These are phyloP conservation scores for Xestoiulus laeticollis DNA, from an alignment of 2,888 invertebrate species.

Conservation along the genomic window DNA sequence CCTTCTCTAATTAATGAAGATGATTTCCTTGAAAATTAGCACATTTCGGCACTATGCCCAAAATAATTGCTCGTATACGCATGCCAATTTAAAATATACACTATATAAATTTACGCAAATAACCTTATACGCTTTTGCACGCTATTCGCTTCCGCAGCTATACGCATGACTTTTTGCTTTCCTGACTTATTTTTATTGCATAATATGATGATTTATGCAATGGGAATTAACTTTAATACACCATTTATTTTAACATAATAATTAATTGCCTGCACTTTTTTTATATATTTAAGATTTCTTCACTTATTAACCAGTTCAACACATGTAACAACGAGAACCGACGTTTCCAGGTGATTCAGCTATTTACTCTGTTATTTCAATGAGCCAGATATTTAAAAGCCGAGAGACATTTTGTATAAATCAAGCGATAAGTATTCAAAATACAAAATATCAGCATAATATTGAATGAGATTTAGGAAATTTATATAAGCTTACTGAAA, in stretches of 20 bases:
- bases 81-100: neutral
- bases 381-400: no score
- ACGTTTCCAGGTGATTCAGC: neutral
- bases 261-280: neutral
- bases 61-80: neutral
- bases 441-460: no score
- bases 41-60: neutral
- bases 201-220: neutral
- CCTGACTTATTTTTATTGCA: neutral
- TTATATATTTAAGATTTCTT: neutral
- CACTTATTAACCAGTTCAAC: neutral
- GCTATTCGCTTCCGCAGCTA: neutral
- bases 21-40: neutral
- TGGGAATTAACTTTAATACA: neutral
- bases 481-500: no score
- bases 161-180: neutral
- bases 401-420: no score
- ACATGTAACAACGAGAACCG: neutral
- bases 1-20: neutral
- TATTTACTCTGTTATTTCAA: neutral
- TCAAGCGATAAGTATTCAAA: no score
- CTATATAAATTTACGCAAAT: no score
- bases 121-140: no score
- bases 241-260: neutral
- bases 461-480: no score